Evolutionary conservation across 2,113 vertebrate genomes (phyloP).

Genomic region (Eclectus roratus): DNA sequence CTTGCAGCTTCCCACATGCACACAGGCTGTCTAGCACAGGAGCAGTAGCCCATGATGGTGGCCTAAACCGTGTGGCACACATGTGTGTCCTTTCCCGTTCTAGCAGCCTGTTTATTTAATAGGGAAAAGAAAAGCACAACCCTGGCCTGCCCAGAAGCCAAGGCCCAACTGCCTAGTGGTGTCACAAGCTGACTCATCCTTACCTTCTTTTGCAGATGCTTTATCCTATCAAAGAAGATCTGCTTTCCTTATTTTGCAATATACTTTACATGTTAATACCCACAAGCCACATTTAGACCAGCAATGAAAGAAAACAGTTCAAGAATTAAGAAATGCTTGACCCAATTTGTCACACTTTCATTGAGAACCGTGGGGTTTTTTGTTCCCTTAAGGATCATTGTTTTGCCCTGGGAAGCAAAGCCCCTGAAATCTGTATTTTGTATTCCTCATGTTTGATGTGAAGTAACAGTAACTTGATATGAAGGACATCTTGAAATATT

Average conservation of each 20-base stretch:
- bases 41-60: not conserved
- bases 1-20: not conserved
- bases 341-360: not conserved
- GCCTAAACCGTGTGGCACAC: not conserved
- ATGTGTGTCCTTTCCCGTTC: not conserved
- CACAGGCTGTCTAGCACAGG: not conserved
- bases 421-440: not conserved
- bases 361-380: not conserved
- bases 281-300: not conserved
- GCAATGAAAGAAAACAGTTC: not conserved
- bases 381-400: not conserved
- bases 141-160: not conserved
- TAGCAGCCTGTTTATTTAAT: not conserved
- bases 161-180: not conserved
- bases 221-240: not conserved
- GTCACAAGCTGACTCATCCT: not conserved
- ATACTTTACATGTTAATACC: not conserved
- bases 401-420: conserved; percentile 1
- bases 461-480: not conserved
- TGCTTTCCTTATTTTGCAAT: not conserved
- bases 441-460: not conserved
- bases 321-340: not conserved
- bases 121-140: not conserved
- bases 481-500: conserved; percentile 57
- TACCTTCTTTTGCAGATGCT: not conserved